Conservation (phyloP, 2,797 vertebrate genomes). For the Zalophus californianus region DNA sequence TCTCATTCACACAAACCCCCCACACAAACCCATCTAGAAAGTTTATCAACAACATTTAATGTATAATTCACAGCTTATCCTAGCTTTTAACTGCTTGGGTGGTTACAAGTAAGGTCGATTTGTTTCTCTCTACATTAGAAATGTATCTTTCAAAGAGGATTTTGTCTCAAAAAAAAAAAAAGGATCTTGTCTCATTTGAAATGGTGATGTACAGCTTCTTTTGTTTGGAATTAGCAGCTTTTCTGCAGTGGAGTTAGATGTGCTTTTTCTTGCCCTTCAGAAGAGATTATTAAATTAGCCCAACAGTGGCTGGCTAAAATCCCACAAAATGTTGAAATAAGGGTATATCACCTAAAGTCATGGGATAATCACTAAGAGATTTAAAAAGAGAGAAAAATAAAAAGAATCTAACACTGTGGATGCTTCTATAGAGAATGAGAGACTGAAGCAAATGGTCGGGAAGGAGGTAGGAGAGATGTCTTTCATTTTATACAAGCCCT, state of each 20-base stretch:
- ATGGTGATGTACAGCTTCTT: background rate
- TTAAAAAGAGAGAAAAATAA: background rate
- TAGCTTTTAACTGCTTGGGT: slow-evolving; percentile 82
- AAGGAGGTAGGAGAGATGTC: background rate
- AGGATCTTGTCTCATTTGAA: slow-evolving; percentile 4
- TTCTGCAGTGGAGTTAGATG: background rate
- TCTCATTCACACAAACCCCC: slow-evolving; percentile 72
- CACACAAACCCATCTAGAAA: slow-evolving; percentile 72
- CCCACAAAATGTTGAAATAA: background rate
- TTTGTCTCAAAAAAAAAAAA: background rate
- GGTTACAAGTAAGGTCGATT: slow-evolving; percentile 77
- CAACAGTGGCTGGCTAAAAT: background rate
- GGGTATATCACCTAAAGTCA: background rate
- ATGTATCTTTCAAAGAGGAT: slow-evolving; percentile 75
- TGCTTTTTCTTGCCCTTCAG: background rate
- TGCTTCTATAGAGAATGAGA: background rate
- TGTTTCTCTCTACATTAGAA: slow-evolving; percentile 59
- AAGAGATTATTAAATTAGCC: background rate
- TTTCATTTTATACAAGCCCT: background rate
- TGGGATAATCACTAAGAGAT: background rate
- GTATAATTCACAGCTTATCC: slow-evolving; percentile 68
- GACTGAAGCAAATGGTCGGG: too few species aligned
- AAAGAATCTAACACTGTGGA: background rate
- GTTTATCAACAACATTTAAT: slow-evolving; percentile 79
- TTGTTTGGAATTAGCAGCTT: background rate